Evolutionary conservation across 2,797 vertebrate species (phyloP).

Genomic region (Hippocampus kuda): DNA sequence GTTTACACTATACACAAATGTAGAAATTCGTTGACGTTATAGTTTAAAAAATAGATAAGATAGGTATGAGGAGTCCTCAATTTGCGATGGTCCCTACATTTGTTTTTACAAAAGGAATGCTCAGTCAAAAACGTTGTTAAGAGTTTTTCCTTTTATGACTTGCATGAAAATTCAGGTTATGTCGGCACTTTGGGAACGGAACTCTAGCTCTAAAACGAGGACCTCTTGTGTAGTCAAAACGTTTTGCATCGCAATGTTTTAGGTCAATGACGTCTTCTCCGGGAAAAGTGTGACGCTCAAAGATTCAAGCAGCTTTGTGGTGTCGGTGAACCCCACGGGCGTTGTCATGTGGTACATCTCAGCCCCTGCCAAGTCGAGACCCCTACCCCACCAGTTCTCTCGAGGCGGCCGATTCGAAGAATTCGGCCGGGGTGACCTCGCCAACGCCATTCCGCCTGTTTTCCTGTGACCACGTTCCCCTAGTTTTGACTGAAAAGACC

Average conservation of each 20-base stretch:
- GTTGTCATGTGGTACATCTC: slow-evolving; percentile 89
- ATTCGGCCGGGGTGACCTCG: not conserved
- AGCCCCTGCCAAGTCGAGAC: slow-evolving; percentile 28
- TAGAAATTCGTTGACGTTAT: too few relatives aligned
- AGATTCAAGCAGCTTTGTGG: slow-evolving; percentile 67
- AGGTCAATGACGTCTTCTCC: slow-evolving; percentile 75
- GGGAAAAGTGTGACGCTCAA: slow-evolving; percentile 56
- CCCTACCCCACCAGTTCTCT: slow-evolving; percentile 9
- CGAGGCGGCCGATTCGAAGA: not conserved
- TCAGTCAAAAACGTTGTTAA: too few relatives aligned
- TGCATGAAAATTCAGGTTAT: too few relatives aligned
- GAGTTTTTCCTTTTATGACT: too few relatives aligned
- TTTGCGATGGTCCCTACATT: too few relatives aligned
- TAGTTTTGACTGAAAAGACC: not conserved
- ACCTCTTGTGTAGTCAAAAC: not conserved
- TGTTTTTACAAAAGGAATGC: too few relatives aligned
- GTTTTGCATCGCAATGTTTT: not conserved
- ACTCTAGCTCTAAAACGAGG: not conserved
- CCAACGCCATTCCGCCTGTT: slow-evolving; percentile 27
- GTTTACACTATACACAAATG: too few relatives aligned
- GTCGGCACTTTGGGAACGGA: not conserved
- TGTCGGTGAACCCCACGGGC: slow-evolving; percentile 80
- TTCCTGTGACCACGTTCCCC: slow-evolving; percentile 35
- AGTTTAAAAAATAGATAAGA: too few relatives aligned
- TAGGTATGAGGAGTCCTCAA: too few relatives aligned